Conservation (phyloP, 2,888 invertebrate genomes). For the Labia minor region DNA sequence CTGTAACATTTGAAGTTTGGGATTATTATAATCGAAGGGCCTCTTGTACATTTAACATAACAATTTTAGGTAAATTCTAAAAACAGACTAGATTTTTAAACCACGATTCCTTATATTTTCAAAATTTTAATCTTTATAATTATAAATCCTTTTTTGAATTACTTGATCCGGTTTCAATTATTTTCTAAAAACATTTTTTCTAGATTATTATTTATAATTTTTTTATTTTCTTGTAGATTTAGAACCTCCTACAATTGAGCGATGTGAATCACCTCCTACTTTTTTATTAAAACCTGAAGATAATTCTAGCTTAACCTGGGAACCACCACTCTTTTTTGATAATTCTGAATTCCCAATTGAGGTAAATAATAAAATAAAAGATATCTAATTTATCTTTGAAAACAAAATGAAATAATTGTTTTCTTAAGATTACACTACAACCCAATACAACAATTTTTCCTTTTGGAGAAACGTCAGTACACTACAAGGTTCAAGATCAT, state of each 20-base stretch:
- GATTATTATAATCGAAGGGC: background rate
- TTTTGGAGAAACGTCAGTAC: conserved; percentile 45
- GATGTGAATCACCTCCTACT: conserved; percentile 47
- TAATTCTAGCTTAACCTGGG: conserved; percentile 25
- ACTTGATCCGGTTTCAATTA: background rate
- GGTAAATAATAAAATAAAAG: conserved; percentile 20
- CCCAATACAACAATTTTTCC: conserved; percentile 40
- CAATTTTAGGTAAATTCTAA: background rate
- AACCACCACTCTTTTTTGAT: conserved; percentile 46
- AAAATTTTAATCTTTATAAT: too few species aligned
- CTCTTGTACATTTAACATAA: background rate
- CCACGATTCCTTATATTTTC: too few species aligned
- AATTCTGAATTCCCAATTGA: conserved; percentile 40
- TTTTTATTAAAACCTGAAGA: conserved; percentile 32
- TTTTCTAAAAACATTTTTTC: background rate
- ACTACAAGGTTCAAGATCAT: conserved; percentile 47
- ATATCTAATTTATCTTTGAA: too few species aligned
- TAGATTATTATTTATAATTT: conserved; percentile 28
- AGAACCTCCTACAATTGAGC: conserved; percentile 46
- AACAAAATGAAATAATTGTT: too few species aligned
- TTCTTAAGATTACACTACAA: conserved; percentile 30
- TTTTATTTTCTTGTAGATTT: conserved; percentile 35
- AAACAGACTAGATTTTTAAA: too few species aligned
- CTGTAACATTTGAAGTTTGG: background rate
- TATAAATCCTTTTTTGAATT: too few species aligned